These are phyloP conservation scores for Octonoba sinensis DNA, from an alignment of 2,888 invertebrate species.

Conservation along the genomic window DNA sequence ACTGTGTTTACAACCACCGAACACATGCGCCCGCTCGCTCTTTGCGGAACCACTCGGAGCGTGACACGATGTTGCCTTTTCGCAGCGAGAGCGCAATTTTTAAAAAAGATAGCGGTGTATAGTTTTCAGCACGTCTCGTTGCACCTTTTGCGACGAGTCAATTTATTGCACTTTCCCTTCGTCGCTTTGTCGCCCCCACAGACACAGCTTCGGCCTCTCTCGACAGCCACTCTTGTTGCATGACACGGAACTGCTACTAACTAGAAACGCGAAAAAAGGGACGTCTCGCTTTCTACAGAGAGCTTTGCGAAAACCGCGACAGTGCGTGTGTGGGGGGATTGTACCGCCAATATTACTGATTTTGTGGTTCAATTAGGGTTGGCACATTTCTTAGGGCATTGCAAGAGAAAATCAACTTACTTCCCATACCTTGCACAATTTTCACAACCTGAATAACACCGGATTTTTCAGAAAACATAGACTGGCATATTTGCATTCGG, in stretches of 20 bases:
- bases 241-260: neutral
- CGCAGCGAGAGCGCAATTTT: slow-evolving; percentile 34
- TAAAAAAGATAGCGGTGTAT: slow-evolving; percentile 26
- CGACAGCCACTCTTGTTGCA: neutral
- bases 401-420: no score
- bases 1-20: slow-evolving; percentile 62
- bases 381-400: neutral
- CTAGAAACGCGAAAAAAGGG: neutral
- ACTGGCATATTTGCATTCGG: no score
- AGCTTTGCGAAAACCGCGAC: neutral
- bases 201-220: neutral
- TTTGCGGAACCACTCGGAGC: slow-evolving; percentile 45
- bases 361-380: neutral
- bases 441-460: no score
- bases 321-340: neutral
- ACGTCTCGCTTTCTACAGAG: neutral
- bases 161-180: slow-evolving; percentile 35
- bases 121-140: slow-evolving; percentile 56
- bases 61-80: slow-evolving; percentile 55
- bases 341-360: neutral
- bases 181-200: neutral
- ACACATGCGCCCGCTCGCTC: slow-evolving; percentile 18
- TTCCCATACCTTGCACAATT: no score
- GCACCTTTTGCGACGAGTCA: slow-evolving; percentile 59
- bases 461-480: no score